Evolutionary conservation across 2,888 invertebrate genomes (phyloP), one percentile per base, ranked within the genome.

Genomic region (Polyommatus icarus): DNA sequence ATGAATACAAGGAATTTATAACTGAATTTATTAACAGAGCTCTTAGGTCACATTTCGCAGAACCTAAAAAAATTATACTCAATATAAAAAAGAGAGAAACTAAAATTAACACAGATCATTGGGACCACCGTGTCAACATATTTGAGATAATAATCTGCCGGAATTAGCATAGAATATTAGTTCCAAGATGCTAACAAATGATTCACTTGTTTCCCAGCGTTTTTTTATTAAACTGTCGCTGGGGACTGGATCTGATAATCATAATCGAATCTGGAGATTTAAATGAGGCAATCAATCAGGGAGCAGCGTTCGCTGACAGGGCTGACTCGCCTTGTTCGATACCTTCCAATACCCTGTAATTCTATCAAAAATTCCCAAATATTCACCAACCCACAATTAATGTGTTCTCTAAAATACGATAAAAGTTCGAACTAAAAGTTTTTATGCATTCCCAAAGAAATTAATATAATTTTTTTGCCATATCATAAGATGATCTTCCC

Each of bases 281-380:
- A 90, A 90, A 91, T 90, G 87, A 90, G 88, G 85, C 86, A 83
- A 93, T 93, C 93, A 89, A 93, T 93, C 93, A 93, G 85, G 80
- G 84, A 86, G 80, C 89, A 89, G 88, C 84, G 83, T 87, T 84
- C 80, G 85, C 81, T 90, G 92, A 91, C 91, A 67, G 86, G 87
- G 82, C 80, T 79, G 81, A 79, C 78, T 15, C 67, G 54, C 40
- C 71, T 61, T 61, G 46, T 54, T 67, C 50, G 36, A 71, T 71
- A 67, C 46, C 36, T 57, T 67, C 78, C 32, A 61, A 61, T 76
- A 46, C 67, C 46, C 67, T 36, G 8, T 36, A 18, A 77, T 50
- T 71, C 40, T 7, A 7, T 18, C 54, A 18, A 12, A 50, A 15
- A 50, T 50, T 4, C 50, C 50, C 50, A 4, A 54, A 54, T 54